Evolutionary conservation across 2,888 invertebrate species (phyloP), one percentile per base, ranked within the genome.

Genomic region (Mesorhabditis belari): DNA sequence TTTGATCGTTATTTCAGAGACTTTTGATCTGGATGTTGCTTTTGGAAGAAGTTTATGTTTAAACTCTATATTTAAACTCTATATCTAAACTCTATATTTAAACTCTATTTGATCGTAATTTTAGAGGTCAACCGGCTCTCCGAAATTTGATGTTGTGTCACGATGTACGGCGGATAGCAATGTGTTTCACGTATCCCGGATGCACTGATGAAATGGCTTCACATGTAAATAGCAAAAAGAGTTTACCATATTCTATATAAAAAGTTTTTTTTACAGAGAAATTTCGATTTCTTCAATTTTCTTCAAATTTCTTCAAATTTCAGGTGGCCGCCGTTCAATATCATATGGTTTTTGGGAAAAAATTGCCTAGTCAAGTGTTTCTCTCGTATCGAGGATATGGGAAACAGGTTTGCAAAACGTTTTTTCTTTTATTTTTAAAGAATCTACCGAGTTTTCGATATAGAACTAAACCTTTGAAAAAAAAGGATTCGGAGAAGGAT

Each of bases 281-380:
- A n/a, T n/a, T n/a, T n/a, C n/a, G n/a, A n/a, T n/a, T n/a, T n/a
- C n/a, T n/a, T n/a, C n/a, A n/a, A n/a, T n/a, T n/a, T n/a, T n/a
- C n/a, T 17, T n/a, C 44, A 35, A 35, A 35, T 17, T 17, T 17
- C 1, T 35, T 35, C 44, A 23, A 5, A 28, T 54, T 60, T 49
- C 55, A 73, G 71, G 64, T 71, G 25, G 73, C 73, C 29, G 64
- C 71, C 23, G 65, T 65, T 17, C 73, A 74, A 55, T 74, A 74
- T 63, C 73, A 74, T 58, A 71, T 74, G 73, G 73, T 74, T 25
- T 74, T 71, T 61, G 73, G 73, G 49, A 71, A 70, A 51, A 69
- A 67, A 28, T 55, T 74, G 25, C 73, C 73, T 9, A 61, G 66
- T 50, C 67, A 74, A 52, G 70, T 70, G 0, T 74, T 74, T 55